Evolutionary conservation across 1,140 invertebrate genomes (phyloP).

Genomic region (Mizuhopecten yessoensis): DNA sequence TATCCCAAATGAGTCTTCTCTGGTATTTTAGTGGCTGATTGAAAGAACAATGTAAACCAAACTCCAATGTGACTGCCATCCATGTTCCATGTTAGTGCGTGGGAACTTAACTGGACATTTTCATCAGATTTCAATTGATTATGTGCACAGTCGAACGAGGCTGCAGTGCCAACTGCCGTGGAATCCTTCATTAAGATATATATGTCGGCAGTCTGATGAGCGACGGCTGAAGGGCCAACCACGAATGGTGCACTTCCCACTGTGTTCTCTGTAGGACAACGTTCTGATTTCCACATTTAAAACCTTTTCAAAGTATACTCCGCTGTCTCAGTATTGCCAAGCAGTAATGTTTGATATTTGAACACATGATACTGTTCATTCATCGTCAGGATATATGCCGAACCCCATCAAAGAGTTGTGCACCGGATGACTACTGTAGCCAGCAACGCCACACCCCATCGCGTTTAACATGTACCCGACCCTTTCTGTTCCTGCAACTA

Average conservation of each 20-base stretch:
- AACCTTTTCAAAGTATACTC: slow-evolving; percentile 68
- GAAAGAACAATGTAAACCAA: not conserved
- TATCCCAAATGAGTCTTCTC: not conserved
- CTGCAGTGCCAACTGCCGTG: slow-evolving; percentile 66
- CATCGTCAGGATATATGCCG: no score
- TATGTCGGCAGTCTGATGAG: slow-evolving; percentile 66
- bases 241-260: slow-evolving; percentile 67
- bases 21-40: not conserved
- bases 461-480: slow-evolving; percentile 21
- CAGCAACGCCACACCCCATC: slow-evolving; percentile 52
- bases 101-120: not conserved
- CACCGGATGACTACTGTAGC: no score
- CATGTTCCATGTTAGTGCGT: not conserved
- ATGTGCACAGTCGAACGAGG: slow-evolving; percentile 58
- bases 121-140: slow-evolving; percentile 53
- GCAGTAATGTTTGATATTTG: no score
- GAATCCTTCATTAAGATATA: slow-evolving; percentile 62
- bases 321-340: slow-evolving; percentile 68
- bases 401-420: no score
- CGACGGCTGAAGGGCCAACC: slow-evolving; percentile 63
- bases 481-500: no score
- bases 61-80: not conserved
- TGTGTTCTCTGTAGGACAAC: slow-evolving; percentile 66
- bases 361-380: no score
- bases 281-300: slow-evolving; percentile 51